phyloP scores from a whole-genome alignment of 2,113 vertebrate genomes.

The Ellobius talpinus region DNA sequence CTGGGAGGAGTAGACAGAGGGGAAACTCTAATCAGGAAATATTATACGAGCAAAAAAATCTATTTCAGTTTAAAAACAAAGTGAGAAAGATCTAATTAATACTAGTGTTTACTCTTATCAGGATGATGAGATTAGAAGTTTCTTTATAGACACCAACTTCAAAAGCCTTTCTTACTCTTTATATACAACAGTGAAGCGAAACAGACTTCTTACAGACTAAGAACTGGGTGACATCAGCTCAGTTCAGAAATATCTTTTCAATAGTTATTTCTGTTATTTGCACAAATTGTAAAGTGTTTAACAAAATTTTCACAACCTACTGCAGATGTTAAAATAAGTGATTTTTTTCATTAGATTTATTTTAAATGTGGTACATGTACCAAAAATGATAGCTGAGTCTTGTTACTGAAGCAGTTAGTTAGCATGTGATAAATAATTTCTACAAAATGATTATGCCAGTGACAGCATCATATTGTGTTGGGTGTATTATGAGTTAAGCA shows the following conservation, averaged over 20 bases:
- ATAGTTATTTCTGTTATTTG: conserved; percentile 20
- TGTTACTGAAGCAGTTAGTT: not conserved
- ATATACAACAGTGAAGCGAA: not conserved
- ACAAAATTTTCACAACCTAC: conserved; percentile 60
- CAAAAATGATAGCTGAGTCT: conserved; percentile 22
- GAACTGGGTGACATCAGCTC: conserved; percentile 5
- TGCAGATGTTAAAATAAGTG: not conserved
- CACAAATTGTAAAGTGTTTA: not conserved
- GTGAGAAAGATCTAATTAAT: conserved; percentile 34
- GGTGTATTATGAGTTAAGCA: conserved; percentile 4
- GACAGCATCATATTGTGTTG: not conserved
- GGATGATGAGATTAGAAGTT: not conserved
- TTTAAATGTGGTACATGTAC: conserved; percentile 11
- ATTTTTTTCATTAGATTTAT: conserved; percentile 44
- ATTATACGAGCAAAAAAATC: not conserved
- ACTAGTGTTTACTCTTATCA: conserved; percentile 32
- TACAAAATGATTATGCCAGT: conserved; percentile 10
- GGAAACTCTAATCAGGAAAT: not conserved
- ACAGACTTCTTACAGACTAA: not conserved
- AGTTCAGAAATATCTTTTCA: conserved; percentile 10
- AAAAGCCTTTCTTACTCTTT: conserved; percentile 5
- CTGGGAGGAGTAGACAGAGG: not conserved
- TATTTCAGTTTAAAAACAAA: not conserved
- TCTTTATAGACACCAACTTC: conserved; percentile 4
- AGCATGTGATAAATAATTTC: conserved; percentile 33